phyloP scores from a whole-genome alignment of 2,797 vertebrate species.

The Antrozous pallidus region DNA sequence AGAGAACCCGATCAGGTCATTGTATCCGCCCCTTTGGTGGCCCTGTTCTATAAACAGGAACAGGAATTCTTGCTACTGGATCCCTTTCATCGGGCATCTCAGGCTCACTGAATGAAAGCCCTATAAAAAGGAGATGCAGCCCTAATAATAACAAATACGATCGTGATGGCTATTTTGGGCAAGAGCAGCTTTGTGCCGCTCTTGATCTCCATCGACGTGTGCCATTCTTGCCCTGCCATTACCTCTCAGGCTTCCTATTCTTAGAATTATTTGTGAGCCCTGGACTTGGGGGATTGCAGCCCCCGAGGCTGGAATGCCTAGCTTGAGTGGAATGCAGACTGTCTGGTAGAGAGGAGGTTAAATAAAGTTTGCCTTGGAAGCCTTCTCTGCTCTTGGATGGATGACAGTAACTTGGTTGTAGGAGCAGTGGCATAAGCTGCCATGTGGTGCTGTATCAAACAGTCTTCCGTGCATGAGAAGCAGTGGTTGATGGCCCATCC shows the following conservation, averaged over 20 bases:
- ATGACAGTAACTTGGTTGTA: conserved; percentile 65
- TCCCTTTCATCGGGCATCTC: conserved; percentile 47
- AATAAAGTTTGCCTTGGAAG: conserved; percentile 86
- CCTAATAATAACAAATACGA: conserved; percentile 66
- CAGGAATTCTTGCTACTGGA: conserved; percentile 57
- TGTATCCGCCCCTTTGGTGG: not conserved
- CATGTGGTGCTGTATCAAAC: conserved; percentile 40
- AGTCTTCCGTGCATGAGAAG: not conserved
- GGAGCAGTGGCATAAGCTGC: conserved; percentile 70
- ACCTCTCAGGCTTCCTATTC: conserved; percentile 72
- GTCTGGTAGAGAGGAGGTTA: conserved; percentile 85
- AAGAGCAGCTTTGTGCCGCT: not conserved
- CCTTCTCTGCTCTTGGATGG: conserved; percentile 70
- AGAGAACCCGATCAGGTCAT: conserved; percentile 30
- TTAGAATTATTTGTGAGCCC: not conserved
- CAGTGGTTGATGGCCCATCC: not conserved
- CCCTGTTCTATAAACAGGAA: conserved; percentile 60
- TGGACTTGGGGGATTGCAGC: conserved; percentile 61
- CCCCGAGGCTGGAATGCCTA: conserved; percentile 70
- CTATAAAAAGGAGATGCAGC: conserved; percentile 38
- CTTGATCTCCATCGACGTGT: conserved; percentile 16
- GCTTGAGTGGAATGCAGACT: conserved; percentile 84
- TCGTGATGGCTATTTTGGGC: conserved; percentile 47
- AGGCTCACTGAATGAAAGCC: conserved; percentile 68
- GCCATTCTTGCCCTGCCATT: conserved; percentile 64